Percentiles rank a stretch among this genome's conserved stretches.
phyloP scores from a whole-genome alignment of 2,113 vertebrate species.

The Alouatta palliata region DNA sequence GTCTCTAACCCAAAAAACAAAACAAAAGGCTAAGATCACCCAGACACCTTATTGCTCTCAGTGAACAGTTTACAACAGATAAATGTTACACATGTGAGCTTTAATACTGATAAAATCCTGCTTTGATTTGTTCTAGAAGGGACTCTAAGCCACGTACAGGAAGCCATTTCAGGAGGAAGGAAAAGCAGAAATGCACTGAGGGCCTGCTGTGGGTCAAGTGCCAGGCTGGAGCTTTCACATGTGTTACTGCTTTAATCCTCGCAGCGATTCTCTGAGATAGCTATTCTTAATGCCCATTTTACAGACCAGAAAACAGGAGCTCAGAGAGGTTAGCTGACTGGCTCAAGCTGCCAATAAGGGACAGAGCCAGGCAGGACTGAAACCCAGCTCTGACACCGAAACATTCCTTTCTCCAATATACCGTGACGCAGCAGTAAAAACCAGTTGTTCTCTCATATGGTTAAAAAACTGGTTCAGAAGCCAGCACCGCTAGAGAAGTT shows the following conservation, averaged over 20 bases:
- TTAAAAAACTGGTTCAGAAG: conserved; percentile 18
- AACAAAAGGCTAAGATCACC: background rate
- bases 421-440: background rate
- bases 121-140: background rate
- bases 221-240: background rate
- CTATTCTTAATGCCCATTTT: background rate
- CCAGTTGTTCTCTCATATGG: background rate
- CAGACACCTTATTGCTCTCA: background rate
- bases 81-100: background rate
- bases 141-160: background rate
- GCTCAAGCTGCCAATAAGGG: background rate
- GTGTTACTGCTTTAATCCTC: background rate
- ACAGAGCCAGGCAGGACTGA: background rate
- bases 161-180: background rate
- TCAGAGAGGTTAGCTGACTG: conserved; percentile 31
- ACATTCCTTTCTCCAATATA: background rate
- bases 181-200: rapidly evolving
- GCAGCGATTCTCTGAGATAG: background rate
- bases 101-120: background rate
- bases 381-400: background rate
- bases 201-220: background rate
- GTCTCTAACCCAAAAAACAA: too few species aligned
- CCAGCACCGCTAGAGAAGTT: background rate
- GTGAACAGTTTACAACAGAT: background rate
- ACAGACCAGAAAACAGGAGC: conserved; percentile 12